Base-by-base conservation (phyloP, 2,888 invertebrate species). In the Drosophila mayaguana region DNA sequence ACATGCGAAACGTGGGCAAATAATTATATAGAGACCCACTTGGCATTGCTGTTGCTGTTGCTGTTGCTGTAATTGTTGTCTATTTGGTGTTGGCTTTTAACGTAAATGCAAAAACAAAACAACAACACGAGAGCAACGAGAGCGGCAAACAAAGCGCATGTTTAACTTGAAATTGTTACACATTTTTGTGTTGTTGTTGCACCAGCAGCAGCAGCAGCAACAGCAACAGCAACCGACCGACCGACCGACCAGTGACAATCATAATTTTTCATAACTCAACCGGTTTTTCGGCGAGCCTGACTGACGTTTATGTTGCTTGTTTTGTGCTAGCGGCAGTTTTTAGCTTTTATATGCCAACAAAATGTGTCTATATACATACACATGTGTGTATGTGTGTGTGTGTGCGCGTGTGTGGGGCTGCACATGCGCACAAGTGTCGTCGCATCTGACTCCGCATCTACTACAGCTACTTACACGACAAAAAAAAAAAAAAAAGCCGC, bases 231-330 rank as follows among this genome's bases (percentile, higher is more conserved):
- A 36, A 34, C 32, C 64, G 32, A 55, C 64, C 69, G 51, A 59
- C 40, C 82, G 53, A 59, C 40, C 82, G 66, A 59, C 80, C 88
- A 86, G 85, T 88, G 85, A 86, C 88, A 86, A 86, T 86, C 88
- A 88, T 88, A 86, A 88, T 86, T 86, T 88, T 86, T 86, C 84
- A 86, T 88, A 86, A 86, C 87, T 73, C 73, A 86, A 86, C 88
- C 86, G 86, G 86, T 82, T 88, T 86, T 82, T 74, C 63, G 74
- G 68, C 68, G 57, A 62, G 72, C 71, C 78, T 63, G 75, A 72
- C 83, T 87, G 83, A 84, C 87, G 83, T 87, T 80, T 82, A 75
- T 80, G 74, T 79, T 75, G 81, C 81, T 82, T 68, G 78, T 70
- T 75, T 78, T 74, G 60, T 60, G 82, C 83, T 79, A 72, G 80